Base-by-base conservation (phyloP, 2,797 vertebrate species). In the Tamandua tetradactyla region DNA sequence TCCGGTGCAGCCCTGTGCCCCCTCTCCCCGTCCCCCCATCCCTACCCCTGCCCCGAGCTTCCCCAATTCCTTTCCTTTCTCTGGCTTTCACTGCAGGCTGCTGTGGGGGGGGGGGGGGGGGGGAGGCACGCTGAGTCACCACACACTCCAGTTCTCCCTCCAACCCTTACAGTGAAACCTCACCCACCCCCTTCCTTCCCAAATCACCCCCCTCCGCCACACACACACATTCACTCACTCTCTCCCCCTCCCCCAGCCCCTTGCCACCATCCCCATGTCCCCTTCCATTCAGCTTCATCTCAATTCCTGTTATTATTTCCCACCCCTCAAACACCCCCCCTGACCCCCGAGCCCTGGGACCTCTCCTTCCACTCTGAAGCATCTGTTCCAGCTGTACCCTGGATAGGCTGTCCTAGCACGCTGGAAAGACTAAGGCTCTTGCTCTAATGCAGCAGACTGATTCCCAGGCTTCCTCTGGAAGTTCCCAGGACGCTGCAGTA, bases 61-160 rank as follows among this genome's bases (percentile, higher is more conserved):
- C 92, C 87, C 74, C 94, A 92, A 93, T 55, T 96, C 91, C 96
- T 75, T 97, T 96, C 95, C 97, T 95, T 74, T 93, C 95, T 94
- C 94, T 97, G 66, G 74, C 96, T 97, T 93, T 97, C 0, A 3
- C 89, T 88, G 78, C 40, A 15, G 87, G 83, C 55, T 3, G 23
- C 74, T 20, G 1, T 1, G 37, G 57, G 76, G 37, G 89, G 2
- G 61, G 69, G 2, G 61, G 69, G 47, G 10, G 2, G 61, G 64
- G n/a, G n/a, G n/a, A 13, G 10, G 25, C 84, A 9, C 30, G 4
- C 72, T 76, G 82, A 84, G 85, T 78, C 80, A 89, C 69, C 0
- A 27, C 0, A 0, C 52, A 40, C 14, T 40, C 59, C 0, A 23
- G 4, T 52, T 40, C 86, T 37, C 55, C 55, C 68, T 72, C 37